Base-by-base conservation (phyloP, 2,888 invertebrate species). In the Plutella xylostella region DNA sequence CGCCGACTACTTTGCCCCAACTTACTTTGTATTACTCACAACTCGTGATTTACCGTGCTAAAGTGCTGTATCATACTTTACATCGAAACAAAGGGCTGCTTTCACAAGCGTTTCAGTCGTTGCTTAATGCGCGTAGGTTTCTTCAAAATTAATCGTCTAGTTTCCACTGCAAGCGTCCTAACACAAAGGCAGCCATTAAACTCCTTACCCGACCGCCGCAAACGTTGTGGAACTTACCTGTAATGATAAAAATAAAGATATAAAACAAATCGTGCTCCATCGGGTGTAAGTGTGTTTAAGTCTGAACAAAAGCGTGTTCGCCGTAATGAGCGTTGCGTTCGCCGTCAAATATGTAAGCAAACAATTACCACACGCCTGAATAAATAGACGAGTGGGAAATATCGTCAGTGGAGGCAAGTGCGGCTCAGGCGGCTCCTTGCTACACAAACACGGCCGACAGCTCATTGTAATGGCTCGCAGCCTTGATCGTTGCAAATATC, bases 361-460 rank as follows among this genome's bases (percentile, higher is more conserved):
- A 82, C 82, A 80, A 76, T 78, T 82, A 80, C 76, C 76, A 73
- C 65, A 76, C 75, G 83, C 79, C 80, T 82, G 80, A 80, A 72
- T 80, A 82, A 83, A 83, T 82, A 80, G 18, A 17, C 73, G 68
- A 75, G 72, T 71, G 69, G 68, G 75, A 77, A 78, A 82, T 83
- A 78, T 80, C 79, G 74, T 72, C 65, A n/a, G n/a, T n/a, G n/a
- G n/a, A n/a, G 70, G 69, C 68, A 63, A 72, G 68, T 72, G 68
- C 57, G 66, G 66, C 63, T 69, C 68, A 68, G 71, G 68, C 70
- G 72, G 68, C 74, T 74, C 73, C 72, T 72, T 65, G 66, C 68
- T 68, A 71, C 67, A 30, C 30, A 31, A 18, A 42, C 18, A 30
- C 31, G 67, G 71, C n/a, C 72, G 66, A 73, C 77, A 78, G 75